These are phyloP conservation scores for Catostomus latipinnis DNA, from an alignment of 2,797 vertebrate species.

Conservation along the genomic window DNA sequence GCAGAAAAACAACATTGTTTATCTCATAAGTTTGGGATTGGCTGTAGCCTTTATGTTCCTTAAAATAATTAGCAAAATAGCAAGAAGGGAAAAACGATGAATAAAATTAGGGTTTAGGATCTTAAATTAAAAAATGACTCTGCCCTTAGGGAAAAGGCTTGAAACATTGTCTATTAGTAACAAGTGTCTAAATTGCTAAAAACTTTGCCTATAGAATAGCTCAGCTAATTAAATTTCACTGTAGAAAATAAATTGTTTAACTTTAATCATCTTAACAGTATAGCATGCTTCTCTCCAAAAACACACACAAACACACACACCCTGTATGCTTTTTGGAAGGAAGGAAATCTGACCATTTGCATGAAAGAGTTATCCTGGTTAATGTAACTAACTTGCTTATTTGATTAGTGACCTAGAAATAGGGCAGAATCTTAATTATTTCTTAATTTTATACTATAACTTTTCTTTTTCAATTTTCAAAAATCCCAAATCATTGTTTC, in stretches of 20 bases:
- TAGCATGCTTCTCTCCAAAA: not conserved
- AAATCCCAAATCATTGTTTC: too few relatives aligned
- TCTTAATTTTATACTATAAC: not conserved
- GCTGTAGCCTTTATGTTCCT: not conserved
- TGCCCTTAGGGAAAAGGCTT: constrained; percentile 13
- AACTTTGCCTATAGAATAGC: not conserved
- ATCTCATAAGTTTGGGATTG: constrained; percentile 6
- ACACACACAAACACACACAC: too few relatives aligned
- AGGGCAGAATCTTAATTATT: not conserved
- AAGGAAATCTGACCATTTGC: too few relatives aligned
- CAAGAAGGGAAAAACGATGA: not conserved
- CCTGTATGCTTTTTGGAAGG: too few relatives aligned
- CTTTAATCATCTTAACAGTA: not conserved
- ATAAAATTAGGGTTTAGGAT: not conserved
- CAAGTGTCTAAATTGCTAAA: not conserved
- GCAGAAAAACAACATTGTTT: constrained; percentile 11
- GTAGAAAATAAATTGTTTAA: not conserved
- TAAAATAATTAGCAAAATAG: not conserved
- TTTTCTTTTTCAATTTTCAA: not conserved
- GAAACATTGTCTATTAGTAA: not conserved
- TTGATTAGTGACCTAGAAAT: too few relatives aligned
- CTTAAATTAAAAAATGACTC: not conserved
- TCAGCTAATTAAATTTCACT: not conserved
- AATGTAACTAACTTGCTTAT: too few relatives aligned
- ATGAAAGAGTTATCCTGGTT: too few relatives aligned